Percentiles rank a stretch among this genome's conserved stretches.
phyloP scores from a whole-genome alignment of 2,888 invertebrate species.

The Chouioia cunea region DNA sequence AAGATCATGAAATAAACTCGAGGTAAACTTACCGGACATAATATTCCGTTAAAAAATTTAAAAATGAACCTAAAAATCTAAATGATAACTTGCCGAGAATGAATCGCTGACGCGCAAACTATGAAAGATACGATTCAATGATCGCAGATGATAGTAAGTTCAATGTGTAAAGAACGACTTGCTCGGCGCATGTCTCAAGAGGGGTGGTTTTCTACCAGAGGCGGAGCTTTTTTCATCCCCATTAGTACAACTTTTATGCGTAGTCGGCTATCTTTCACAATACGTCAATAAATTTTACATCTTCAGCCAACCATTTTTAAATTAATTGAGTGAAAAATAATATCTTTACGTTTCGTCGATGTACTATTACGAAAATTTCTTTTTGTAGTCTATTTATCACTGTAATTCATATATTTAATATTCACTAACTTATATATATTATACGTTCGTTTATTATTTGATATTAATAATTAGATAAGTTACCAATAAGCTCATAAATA shows the following conservation, averaged over 20 bases:
- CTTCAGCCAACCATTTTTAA: neutral
- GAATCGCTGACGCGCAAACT: constrained; percentile 6
- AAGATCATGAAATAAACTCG: no score
- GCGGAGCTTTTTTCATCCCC: constrained; percentile 58
- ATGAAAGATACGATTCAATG: constrained; percentile 28
- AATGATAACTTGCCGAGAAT: constrained; percentile 12
- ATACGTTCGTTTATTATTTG: no score
- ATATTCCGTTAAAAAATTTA: neutral
- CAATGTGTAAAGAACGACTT: constrained; percentile 39
- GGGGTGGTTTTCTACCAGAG: constrained; percentile 52
- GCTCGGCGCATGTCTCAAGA: constrained; percentile 58
- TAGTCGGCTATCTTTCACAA: constrained; percentile 12
- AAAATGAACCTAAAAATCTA: neutral
- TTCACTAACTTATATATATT: no score
- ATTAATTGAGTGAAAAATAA: neutral
- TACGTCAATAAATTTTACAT: neutral
- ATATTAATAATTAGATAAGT: no score
- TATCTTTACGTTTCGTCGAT: neutral
- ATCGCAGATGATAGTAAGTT: constrained; percentile 53
- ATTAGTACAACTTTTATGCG: constrained; percentile 38
- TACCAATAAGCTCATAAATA: no score
- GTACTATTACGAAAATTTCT: constrained; percentile 14
- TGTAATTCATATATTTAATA: no score
- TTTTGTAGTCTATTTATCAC: neutral
- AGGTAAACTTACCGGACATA: constrained; percentile 29